Base-by-base conservation (phyloP, 2,113 vertebrate species). In the Macroglossus sobrinus region DNA sequence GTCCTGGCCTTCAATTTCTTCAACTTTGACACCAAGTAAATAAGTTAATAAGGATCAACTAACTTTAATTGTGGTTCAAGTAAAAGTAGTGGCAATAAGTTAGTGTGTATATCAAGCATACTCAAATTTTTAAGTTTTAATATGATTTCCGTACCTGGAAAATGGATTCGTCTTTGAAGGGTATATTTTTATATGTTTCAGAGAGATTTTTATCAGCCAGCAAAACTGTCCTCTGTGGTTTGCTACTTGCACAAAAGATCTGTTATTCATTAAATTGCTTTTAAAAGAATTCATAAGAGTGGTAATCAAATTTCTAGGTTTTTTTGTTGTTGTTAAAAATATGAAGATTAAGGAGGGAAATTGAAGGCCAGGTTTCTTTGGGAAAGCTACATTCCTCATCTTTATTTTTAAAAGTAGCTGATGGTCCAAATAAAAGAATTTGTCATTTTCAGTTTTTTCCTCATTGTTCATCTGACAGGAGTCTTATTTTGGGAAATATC, bases 181-280 rank as follows among this genome's bases (percentile, higher is more conserved):
- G 22, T 85, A 2, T 89, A 59, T 92, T 95, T 97, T 97, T 91
- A 55, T 86, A 30, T 92, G 92, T 94, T 91, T 97, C 93, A 74
- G 95, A 92, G 94, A 96, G 96, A 97, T 98, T 98, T 98, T 98
- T 98, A 98, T 98, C 98, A 94, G 96, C 95, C 97, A 98, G 89
- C 96, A 96, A 86, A 96, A 97, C 97, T 98, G 96, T 98, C 97
- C 94, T 98, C 84, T 98, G 97, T 55, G 98, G 98, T 97, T 98
- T 98, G 98, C 97, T 98, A 97, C 97, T 98, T 98, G 96, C 92
- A 96, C 97, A 97, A 98, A 98, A 96, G 97, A 97, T 98, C 98
- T 98, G 98, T 97, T 98, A 98, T 96, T 98, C 98, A 98, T 98
- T 99, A 98, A 98, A 98, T 96, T 97, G 35, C 96, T 98, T 93